phyloP scores from a whole-genome alignment of 2,113 vertebrate species.

The Alexandromys fortis region DNA sequence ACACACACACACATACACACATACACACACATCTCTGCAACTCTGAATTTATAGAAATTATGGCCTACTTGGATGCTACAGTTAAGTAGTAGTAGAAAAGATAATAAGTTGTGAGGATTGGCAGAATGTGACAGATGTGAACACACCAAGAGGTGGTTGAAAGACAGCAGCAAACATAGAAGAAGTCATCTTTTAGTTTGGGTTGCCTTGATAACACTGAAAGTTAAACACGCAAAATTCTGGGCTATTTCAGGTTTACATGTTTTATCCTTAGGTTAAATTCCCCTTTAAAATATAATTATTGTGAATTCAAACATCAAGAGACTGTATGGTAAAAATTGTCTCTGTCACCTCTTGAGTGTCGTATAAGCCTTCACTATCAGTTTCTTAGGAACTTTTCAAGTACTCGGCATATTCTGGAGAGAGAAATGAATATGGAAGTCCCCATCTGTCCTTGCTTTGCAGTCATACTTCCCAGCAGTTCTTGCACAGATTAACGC shows the following conservation, averaged over 20 bases:
- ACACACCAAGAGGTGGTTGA: background rate
- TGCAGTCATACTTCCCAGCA: background rate
- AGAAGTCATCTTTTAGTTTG: background rate
- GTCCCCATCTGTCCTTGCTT: background rate
- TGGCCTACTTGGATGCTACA: background rate
- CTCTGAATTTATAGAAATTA: background rate
- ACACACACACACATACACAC: background rate
- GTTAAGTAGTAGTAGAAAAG: background rate
- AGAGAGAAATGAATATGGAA: background rate
- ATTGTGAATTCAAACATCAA: constrained; percentile 17
- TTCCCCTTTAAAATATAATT: background rate
- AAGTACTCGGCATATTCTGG: background rate
- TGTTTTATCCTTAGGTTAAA: background rate
- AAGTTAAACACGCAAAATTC: background rate
- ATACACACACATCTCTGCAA: too few relatives aligned
- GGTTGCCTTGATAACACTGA: background rate
- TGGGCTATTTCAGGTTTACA: background rate
- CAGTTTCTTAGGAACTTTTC: background rate
- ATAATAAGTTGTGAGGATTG: background rate
- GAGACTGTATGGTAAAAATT: background rate
- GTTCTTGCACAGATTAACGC: background rate
- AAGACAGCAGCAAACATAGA: background rate
- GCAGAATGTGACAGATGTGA: background rate
- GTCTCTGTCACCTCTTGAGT: background rate
- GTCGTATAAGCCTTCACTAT: background rate